Evolutionary conservation across 2,888 invertebrate genomes (phyloP).

Genomic region (Phytoseiulus persimilis): DNA sequence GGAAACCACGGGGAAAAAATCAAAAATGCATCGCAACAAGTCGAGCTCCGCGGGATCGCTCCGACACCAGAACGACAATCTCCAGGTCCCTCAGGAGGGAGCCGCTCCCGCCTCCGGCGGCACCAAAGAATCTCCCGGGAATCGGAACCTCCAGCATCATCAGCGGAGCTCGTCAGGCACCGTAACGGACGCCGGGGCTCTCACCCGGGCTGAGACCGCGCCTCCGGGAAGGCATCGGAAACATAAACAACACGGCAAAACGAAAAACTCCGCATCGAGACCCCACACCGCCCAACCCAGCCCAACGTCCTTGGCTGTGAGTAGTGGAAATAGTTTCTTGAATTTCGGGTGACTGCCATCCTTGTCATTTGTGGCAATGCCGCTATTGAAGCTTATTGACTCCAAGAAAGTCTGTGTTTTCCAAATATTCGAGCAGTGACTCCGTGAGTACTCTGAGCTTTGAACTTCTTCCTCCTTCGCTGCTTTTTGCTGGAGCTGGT

Average conservation of each 20-base stretch:
- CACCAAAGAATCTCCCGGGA: not conserved
- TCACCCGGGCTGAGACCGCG: conserved; percentile 9
- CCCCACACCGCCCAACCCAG: conserved; percentile 17
- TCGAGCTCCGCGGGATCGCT: conserved; percentile 32
- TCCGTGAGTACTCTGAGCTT: not conserved
- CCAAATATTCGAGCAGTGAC: not conserved
- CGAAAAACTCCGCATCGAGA: not conserved
- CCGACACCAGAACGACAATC: conserved; percentile 25
- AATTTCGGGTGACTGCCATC: not conserved
- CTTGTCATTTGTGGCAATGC: not conserved
- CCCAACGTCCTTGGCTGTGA: conserved; percentile 20
- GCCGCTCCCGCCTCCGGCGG: not conserved
- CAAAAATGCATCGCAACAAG: conserved; percentile 34
- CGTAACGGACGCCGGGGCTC: not conserved
- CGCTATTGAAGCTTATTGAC: not conserved
- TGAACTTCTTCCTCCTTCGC: too few species aligned
- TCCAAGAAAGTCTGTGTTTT: not conserved
- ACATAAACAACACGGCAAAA: conserved; percentile 21
- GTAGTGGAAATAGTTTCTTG: not conserved
- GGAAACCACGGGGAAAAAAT: not conserved
- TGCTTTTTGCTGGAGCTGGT: too few species aligned
- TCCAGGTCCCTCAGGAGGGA: not conserved
- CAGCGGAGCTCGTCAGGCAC: not conserved
- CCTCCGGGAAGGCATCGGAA: conserved; percentile 32
- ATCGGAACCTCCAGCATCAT: conserved; percentile 6